Evolutionary conservation across 2,888 invertebrate genomes (phyloP).

Genomic region (Isotomurus palustris): DNA sequence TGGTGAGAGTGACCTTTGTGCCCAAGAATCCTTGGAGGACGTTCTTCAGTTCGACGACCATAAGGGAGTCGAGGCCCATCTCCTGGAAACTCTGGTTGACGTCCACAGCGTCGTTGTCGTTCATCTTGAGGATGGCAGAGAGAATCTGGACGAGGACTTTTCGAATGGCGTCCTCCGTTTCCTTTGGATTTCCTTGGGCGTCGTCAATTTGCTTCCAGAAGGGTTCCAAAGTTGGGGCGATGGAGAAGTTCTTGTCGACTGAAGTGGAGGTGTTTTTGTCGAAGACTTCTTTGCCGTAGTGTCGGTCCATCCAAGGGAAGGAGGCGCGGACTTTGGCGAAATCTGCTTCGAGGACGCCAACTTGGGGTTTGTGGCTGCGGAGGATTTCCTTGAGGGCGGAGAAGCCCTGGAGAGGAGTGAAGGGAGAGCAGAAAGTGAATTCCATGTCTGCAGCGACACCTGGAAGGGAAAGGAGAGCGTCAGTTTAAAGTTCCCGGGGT

Average conservation of each 20-base stretch:
- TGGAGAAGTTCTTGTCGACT: too few species aligned
- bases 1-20: conserved; percentile 2
- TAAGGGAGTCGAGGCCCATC: conserved; percentile 25
- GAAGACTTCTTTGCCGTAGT: too few species aligned
- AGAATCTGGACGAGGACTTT: conserved; percentile 13
- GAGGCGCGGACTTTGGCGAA: too few species aligned
- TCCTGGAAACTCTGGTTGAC: conserved; percentile 19
- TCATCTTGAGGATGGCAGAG: conserved; percentile 14
- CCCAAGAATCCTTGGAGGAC: conserved; percentile 24
- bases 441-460: conserved; percentile 18
- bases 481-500: too few species aligned
- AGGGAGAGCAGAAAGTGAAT: conserved; percentile 5
- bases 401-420: conserved; percentile 5
- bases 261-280: too few species aligned
- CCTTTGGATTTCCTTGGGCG: conserved; percentile 2
- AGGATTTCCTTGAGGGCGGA: conserved; percentile 5
- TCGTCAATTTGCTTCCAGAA: conserved; percentile 20
- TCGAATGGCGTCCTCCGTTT: conserved; percentile 12
- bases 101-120: conserved; percentile 16
- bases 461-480: too few species aligned
- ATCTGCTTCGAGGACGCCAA: conserved; percentile 5
- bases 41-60: conserved; percentile 30
- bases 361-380: not conserved
- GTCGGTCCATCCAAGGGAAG: too few species aligned
- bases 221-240: too few species aligned